Percentiles rank a stretch among this genome's conserved stretches.
phyloP scores from a whole-genome alignment of 2,888 invertebrate species.

The Callimorpha dominula region DNA sequence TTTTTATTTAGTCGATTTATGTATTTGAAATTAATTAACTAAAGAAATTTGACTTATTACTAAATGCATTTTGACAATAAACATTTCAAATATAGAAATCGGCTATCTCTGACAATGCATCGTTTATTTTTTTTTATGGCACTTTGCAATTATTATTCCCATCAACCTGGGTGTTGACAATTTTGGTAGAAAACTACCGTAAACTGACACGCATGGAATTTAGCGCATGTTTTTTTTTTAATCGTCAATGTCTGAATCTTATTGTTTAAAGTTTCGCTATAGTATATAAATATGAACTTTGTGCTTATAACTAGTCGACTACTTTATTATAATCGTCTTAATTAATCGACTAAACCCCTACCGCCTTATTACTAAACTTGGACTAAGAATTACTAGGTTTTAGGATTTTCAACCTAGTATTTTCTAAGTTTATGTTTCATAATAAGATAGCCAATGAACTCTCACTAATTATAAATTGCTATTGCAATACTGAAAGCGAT shows the following conservation, averaged over 20 bases:
- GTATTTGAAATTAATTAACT: conserved; percentile 21
- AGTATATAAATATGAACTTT: conserved; percentile 31
- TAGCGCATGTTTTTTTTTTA: conserved; percentile 55
- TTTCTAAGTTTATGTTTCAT: background rate
- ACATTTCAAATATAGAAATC: conserved; percentile 30
- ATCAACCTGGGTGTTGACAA: conserved; percentile 46
- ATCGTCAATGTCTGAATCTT: conserved; percentile 41
- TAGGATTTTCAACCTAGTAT: background rate
- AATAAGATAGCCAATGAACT: conserved; percentile 9
- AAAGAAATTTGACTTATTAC: background rate
- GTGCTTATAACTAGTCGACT: conserved; percentile 52
- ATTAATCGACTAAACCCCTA: conserved; percentile 26
- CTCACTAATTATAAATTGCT: conserved; percentile 21
- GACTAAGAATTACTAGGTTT: background rate
- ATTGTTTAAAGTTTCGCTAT: conserved; percentile 25
- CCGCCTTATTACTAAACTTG: background rate
- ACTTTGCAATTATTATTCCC: conserved; percentile 28
- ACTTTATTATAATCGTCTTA: conserved; percentile 27
- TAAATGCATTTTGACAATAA: background rate
- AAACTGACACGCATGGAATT: conserved; percentile 47
- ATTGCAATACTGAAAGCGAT: conserved; percentile 12
- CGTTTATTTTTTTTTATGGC: conserved; percentile 41
- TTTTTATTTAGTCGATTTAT: conserved; percentile 28
- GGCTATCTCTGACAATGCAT: conserved; percentile 38
- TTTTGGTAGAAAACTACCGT: conserved; percentile 54